Evolutionary conservation across 2,888 invertebrate genomes (phyloP).

Genomic region (Globia sparganii): DNA sequence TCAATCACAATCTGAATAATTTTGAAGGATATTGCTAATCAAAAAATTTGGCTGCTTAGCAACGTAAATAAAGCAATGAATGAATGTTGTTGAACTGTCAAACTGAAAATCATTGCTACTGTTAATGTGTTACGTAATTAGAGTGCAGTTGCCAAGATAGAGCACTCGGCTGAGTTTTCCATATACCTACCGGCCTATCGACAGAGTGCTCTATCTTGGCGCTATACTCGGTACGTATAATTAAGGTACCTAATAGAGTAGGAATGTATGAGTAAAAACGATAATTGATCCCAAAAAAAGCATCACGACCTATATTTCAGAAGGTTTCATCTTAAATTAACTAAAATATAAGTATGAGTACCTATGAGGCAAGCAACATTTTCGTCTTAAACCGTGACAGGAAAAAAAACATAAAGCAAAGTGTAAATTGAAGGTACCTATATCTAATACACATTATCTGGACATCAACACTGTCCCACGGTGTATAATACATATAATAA

Average conservation of each 20-base stretch:
- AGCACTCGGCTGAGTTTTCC: neutral
- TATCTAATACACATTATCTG: neutral
- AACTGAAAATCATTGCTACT: too few species aligned
- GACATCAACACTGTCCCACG: neutral
- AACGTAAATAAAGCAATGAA: too few species aligned
- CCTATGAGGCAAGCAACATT: neutral
- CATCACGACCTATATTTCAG: neutral
- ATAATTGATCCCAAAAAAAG: neutral
- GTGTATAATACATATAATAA: neutral
- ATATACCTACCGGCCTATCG: neutral
- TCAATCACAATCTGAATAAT: too few species aligned
- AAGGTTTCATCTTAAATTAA: neutral
- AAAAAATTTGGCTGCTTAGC: too few species aligned
- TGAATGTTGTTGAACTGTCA: too few species aligned
- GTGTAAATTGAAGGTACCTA: too few species aligned
- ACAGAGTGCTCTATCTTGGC: neutral
- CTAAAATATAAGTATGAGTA: neutral
- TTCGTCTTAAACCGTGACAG: neutral
- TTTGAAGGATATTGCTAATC: too few species aligned
- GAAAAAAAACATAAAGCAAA: neutral
- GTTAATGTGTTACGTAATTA: too few species aligned
- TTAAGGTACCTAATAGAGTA: neutral
- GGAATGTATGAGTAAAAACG: neutral
- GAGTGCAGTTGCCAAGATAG: neutral
- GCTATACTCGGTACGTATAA: neutral